Conservation (phyloP, 1,140 invertebrate genomes). For the Drosophila azteca region DNA sequence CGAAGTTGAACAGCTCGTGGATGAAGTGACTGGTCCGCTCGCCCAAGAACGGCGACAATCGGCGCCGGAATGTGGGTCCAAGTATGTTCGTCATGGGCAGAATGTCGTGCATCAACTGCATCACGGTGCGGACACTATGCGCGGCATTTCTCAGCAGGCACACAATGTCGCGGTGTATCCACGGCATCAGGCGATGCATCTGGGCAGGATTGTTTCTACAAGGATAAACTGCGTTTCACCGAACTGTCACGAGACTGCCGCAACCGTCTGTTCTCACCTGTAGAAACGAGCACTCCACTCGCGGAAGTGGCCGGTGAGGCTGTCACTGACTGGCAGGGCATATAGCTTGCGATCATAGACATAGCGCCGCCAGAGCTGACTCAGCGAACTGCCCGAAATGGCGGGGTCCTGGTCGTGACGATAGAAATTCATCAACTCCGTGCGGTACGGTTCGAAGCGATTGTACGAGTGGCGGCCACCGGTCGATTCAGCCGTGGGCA, state of each 20-base stretch:
- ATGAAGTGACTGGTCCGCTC: slow-evolving; percentile 91
- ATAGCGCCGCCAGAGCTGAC: slow-evolving; percentile 85
- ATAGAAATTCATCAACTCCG: slow-evolving; percentile 71
- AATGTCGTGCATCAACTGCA: slow-evolving; percentile 88
- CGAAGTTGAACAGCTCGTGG: slow-evolving; percentile 95
- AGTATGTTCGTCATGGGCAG: slow-evolving; percentile 89
- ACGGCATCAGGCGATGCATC: slow-evolving; percentile 92
- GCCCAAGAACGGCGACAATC: slow-evolving; percentile 85
- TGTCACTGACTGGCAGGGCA: slow-evolving; percentile 87
- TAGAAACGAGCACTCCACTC: slow-evolving; percentile 90
- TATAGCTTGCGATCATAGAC: slow-evolving; percentile 92
- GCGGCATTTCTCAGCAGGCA: slow-evolving; percentile 87
- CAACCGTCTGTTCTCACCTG: slow-evolving; percentile 84
- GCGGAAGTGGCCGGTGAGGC: slow-evolving; percentile 87
- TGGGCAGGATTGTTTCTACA: slow-evolving; percentile 90
- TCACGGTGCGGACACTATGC: slow-evolving; percentile 87
- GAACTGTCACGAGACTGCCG: neutral
- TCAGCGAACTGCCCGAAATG: slow-evolving; percentile 52
- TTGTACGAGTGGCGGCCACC: slow-evolving; percentile 37
- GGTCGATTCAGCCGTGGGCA: slow-evolving; percentile 8
- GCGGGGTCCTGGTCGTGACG: slow-evolving; percentile 66
- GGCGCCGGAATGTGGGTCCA: slow-evolving; percentile 88
- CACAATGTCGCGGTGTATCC: slow-evolving; percentile 93
- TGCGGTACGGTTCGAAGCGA: slow-evolving; percentile 70
- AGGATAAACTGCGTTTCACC: slow-evolving; percentile 24